A percentile compares a stretch with the other conserved stretches of the same genome.
Conservation (phyloP, 2,113 vertebrate genomes). For the Chascanopsetta lugubris region DNA sequence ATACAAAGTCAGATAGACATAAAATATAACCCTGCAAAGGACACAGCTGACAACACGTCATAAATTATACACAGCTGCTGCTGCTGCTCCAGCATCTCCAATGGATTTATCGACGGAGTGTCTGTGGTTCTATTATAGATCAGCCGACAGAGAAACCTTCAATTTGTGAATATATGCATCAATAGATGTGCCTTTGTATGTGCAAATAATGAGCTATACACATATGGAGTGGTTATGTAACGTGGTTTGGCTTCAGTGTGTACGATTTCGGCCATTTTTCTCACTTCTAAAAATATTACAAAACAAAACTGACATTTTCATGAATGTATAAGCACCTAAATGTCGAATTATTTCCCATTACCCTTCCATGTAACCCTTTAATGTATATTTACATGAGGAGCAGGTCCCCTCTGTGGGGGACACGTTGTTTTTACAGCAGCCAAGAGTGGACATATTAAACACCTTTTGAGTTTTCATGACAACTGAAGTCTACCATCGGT, state of each 20-base stretch:
- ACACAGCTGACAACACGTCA: conserved; percentile 31
- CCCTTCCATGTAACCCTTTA: too few relatives aligned
- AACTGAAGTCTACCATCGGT: too few relatives aligned
- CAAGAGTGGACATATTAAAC: too few relatives aligned
- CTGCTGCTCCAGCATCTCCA: not conserved
- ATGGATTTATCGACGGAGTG: conserved; percentile 33
- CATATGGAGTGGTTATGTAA: not conserved
- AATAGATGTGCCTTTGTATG: conserved; percentile 10
- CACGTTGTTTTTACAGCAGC: too few relatives aligned
- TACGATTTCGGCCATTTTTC: too few relatives aligned
- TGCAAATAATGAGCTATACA: conserved; percentile 16
- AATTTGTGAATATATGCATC: conserved; percentile 7
- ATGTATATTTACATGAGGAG: too few relatives aligned
- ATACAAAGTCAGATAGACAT: conserved; percentile 54
- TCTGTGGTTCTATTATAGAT: conserved; percentile 7
- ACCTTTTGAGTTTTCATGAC: too few relatives aligned
- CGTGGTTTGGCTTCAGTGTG: not conserved
- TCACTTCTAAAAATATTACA: too few relatives aligned
- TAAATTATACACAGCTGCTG: conserved; percentile 40
- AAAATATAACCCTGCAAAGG: conserved; percentile 46
- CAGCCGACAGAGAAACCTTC: conserved; percentile 40
- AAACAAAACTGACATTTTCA: too few relatives aligned
- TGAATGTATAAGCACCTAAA: too few relatives aligned
- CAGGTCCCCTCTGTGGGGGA: too few relatives aligned
- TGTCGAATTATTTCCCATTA: too few relatives aligned